Conservation (phyloP, 2,113 vertebrate genomes). For the Aspidoscelis tigris region DNA sequence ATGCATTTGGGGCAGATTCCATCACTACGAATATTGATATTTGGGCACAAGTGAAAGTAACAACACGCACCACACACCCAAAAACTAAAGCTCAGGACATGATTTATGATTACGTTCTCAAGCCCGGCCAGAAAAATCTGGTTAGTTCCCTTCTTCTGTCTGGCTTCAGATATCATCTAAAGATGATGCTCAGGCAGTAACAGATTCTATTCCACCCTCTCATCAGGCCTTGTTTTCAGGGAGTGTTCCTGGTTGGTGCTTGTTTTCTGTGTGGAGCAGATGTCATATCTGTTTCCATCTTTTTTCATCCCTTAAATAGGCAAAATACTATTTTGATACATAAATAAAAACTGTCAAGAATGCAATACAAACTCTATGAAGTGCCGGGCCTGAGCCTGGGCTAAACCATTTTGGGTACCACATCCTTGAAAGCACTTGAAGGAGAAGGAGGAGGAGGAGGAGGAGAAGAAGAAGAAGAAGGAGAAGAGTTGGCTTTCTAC, state of each 20-base stretch:
- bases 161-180: not conserved
- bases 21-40: not conserved
- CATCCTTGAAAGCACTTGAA: not conserved
- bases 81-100: not conserved
- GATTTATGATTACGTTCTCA: not conserved
- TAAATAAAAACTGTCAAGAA: not conserved
- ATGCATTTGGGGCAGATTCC: not conserved
- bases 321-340: not conserved
- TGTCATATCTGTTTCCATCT: not conserved
- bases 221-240: not conserved
- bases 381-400: too few relatives aligned
- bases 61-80: not conserved
- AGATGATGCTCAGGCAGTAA: not conserved
- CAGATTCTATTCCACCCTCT: not conserved
- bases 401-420: not conserved
- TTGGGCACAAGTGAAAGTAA: not conserved
- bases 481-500: too few relatives aligned
- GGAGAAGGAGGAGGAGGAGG: too few relatives aligned
- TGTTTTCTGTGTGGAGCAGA: not conserved
- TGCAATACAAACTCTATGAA: not conserved
- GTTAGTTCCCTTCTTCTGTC: not conserved
- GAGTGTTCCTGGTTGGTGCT: not conserved
- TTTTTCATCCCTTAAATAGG: not conserved
- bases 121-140: not conserved
- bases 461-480: too few relatives aligned